Evolutionary conservation across 2,888 invertebrate genomes (phyloP).

Genomic region (Baccha elongata): DNA sequence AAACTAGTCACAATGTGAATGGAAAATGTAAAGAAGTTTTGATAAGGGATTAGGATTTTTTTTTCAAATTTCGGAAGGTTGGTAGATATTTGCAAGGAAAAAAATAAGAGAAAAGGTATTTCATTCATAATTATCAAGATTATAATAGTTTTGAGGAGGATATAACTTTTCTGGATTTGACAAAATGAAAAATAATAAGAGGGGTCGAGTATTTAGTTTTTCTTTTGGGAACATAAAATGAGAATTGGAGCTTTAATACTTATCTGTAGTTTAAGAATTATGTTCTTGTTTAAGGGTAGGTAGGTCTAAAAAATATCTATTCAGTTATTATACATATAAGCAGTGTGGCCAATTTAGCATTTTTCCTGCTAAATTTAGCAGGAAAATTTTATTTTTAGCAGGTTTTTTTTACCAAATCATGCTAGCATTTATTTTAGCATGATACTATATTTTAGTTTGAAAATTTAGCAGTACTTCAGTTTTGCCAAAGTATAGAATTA

Average conservation of each 20-base stretch:
- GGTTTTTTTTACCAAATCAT: too few species aligned
- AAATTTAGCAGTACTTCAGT: too few species aligned
- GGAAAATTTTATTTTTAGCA: too few species aligned
- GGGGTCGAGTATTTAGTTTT: background rate
- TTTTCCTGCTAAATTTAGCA: too few species aligned
- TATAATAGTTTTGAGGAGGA: slow-evolving; percentile 11
- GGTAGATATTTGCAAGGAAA: background rate
- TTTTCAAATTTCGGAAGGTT: background rate
- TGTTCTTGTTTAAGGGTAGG: too few species aligned
- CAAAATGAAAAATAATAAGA: background rate
- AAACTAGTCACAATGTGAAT: slow-evolving; percentile 1
- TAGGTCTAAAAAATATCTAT: too few species aligned
- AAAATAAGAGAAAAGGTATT: background rate
- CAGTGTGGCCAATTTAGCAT: too few species aligned
- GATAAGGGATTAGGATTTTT: slow-evolving; percentile 7
- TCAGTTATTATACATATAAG: too few species aligned
- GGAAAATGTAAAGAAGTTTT: slow-evolving; percentile 1
- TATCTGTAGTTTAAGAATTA: too few species aligned
- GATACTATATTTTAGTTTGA: too few species aligned
- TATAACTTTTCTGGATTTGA: background rate
- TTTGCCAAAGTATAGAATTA: too few species aligned
- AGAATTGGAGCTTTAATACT: background rate
- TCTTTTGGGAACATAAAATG: background rate
- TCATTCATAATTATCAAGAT: slow-evolving; percentile 21
- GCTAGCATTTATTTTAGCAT: too few species aligned